phyloP scores from a whole-genome alignment of 2,888 invertebrate species.

The Phortica okadai region DNA sequence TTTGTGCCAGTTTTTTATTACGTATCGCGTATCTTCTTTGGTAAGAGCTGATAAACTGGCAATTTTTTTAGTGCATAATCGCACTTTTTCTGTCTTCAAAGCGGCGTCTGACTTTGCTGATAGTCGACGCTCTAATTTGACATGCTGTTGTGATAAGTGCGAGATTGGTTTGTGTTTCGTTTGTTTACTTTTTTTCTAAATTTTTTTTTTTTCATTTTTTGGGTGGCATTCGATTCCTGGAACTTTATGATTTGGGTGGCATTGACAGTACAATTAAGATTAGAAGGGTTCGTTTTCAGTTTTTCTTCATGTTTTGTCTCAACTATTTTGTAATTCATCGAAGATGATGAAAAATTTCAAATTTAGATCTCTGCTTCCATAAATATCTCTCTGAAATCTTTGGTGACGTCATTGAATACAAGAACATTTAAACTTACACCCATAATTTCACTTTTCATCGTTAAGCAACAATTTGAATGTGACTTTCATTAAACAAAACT shows the following conservation, averaged over 20 bases:
- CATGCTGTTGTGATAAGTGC: slow-evolving; percentile 32
- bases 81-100: slow-evolving; percentile 1
- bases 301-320: too few species aligned
- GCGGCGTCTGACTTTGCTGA: neutral
- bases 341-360: too few species aligned
- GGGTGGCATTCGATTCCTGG: neutral
- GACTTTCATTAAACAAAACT: slow-evolving; percentile 27
- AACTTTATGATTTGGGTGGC: too few species aligned
- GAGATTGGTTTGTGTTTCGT: neutral
- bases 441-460: neutral
- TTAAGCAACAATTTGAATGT: neutral
- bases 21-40: slow-evolving; percentile 13
- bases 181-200: neutral
- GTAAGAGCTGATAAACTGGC: slow-evolving; percentile 28
- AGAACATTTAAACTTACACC: too few species aligned
- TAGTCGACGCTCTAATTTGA: slow-evolving; percentile 9
- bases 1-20: slow-evolving; percentile 16
- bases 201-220: neutral
- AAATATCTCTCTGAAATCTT: too few species aligned
- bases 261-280: too few species aligned
- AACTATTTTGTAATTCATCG: too few species aligned
- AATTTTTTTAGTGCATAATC: slow-evolving; percentile 12
- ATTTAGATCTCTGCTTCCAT: too few species aligned
- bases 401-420: too few species aligned
- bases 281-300: too few species aligned